These are phyloP conservation scores for Todiramphus saurophagus DNA, from an alignment of 2,113 vertebrate species.

Conservation along the genomic window DNA sequence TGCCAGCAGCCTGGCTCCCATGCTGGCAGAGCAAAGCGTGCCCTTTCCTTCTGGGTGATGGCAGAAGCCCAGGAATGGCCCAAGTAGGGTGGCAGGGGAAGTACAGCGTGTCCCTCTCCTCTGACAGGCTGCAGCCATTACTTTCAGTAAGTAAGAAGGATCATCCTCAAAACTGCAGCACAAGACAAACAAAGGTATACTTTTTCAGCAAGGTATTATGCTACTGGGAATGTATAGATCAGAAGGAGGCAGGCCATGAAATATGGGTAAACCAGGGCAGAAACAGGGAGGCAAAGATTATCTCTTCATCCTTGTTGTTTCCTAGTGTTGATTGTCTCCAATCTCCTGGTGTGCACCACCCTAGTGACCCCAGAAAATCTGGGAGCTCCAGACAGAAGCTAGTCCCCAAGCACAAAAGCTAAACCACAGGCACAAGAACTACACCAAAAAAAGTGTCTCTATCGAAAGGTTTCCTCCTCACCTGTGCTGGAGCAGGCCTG, in stretches of 20 bases:
- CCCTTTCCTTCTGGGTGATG: background rate
- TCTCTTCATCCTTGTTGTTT: background rate
- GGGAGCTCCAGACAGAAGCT: background rate
- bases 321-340: background rate
- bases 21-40: background rate
- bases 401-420: background rate
- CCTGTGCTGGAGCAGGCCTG: background rate
- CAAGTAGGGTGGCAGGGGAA: background rate
- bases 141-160: background rate
- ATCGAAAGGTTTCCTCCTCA: background rate
- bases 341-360: background rate
- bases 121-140: background rate
- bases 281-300: background rate
- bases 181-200: background rate
- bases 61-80: background rate
- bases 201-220: background rate
- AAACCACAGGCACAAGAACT: background rate
- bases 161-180: background rate
- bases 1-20: background rate
- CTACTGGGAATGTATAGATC: background rate
- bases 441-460: background rate
- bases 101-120: background rate
- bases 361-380: background rate
- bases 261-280: background rate
- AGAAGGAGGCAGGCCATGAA: background rate